phyloP scores from a whole-genome alignment of 1,140 invertebrate genomes.

The Chrysomallon squamiferum region DNA sequence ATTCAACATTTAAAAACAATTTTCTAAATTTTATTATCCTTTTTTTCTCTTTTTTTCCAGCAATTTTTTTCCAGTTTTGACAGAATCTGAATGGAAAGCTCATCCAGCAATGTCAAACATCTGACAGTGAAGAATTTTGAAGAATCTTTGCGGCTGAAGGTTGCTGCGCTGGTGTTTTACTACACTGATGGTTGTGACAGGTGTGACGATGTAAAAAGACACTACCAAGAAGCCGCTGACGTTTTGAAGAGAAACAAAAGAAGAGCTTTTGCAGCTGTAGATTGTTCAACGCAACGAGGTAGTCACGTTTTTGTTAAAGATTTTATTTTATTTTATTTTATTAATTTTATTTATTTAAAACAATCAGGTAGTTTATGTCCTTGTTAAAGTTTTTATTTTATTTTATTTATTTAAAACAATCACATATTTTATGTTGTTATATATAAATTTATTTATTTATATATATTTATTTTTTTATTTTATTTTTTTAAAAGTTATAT shows the following conservation, averaged over 20 bases:
- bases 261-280: slow-evolving; percentile 77
- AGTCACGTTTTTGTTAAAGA: too few relatives aligned
- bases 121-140: slow-evolving; percentile 67
- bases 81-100: slow-evolving; percentile 63
- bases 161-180: slow-evolving; percentile 52
- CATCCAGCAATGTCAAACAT: slow-evolving; percentile 63
- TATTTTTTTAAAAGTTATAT: too few relatives aligned
- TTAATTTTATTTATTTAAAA: too few relatives aligned
- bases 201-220: slow-evolving; percentile 85
- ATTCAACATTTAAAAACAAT: too few relatives aligned
- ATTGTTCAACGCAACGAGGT: slow-evolving; percentile 73
- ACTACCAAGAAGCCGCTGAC: slow-evolving; percentile 78
- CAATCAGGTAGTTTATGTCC: too few relatives aligned
- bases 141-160: slow-evolving; percentile 47
- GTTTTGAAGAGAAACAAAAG: slow-evolving; percentile 67
- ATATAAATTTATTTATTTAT: too few relatives aligned
- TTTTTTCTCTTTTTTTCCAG: background rate
- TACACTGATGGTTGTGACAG: slow-evolving; percentile 78
- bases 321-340: too few relatives aligned
- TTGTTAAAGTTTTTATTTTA: too few relatives aligned
- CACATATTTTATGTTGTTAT: too few relatives aligned
- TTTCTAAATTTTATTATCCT: too few relatives aligned
- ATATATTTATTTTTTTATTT: too few relatives aligned
- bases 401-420: too few relatives aligned
- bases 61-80: background rate